Percentiles rank a stretch among this genome's conserved stretches.
phyloP scores from a whole-genome alignment of 2,888 invertebrate genomes.

The Lapara coniferarum region DNA sequence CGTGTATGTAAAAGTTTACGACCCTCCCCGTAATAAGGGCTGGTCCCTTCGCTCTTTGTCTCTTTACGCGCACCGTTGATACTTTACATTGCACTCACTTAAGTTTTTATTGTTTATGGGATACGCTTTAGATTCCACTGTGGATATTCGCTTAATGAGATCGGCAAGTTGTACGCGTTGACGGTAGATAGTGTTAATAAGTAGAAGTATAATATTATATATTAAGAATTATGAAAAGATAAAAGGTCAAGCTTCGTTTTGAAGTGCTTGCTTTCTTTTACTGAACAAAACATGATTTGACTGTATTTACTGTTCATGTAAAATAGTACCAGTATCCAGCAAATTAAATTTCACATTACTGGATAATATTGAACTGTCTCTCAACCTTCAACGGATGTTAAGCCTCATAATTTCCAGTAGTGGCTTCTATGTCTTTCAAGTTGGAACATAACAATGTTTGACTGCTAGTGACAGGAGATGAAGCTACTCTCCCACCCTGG shows the following conservation, averaged over 20 bases:
- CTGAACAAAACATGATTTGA: background rate
- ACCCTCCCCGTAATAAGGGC: conserved; percentile 70
- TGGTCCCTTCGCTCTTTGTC: conserved; percentile 27
- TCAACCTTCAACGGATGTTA: too few relatives aligned
- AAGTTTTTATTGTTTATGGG: conserved; percentile 23
- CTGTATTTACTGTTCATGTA: too few relatives aligned
- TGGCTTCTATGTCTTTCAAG: too few relatives aligned
- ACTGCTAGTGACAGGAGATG: too few relatives aligned
- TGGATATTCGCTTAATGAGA: background rate
- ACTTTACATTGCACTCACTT: conserved; percentile 21
- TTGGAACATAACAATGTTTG: too few relatives aligned
- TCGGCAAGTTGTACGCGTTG: background rate
- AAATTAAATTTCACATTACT: too few relatives aligned
- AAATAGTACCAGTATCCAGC: too few relatives aligned
- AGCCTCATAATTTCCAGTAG: too few relatives aligned
- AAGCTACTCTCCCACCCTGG: too few relatives aligned
- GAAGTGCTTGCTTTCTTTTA: background rate
- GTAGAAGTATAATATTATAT: background rate
- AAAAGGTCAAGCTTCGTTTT: background rate
- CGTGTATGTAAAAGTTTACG: conserved; percentile 54
- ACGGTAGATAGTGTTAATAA: background rate
- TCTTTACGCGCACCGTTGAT: conserved; percentile 19
- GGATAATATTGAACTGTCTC: too few relatives aligned
- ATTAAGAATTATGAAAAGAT: too few relatives aligned
- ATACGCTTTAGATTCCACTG: background rate